These are phyloP conservation scores for Castor canadensis DNA, from an alignment of 2,113 vertebrate species.

Conservation along the genomic window DNA sequence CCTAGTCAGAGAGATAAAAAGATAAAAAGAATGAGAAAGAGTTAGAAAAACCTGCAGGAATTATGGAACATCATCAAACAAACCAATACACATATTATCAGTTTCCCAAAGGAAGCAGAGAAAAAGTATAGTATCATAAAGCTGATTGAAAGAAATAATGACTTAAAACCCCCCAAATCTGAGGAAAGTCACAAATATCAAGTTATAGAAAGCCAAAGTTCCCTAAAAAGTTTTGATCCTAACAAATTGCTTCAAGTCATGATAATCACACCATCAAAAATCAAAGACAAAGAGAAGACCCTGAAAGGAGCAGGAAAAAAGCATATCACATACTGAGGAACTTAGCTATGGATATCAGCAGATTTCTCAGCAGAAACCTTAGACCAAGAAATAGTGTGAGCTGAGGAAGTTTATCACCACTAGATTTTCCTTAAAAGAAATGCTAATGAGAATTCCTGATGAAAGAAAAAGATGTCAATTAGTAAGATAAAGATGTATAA, in stretches of 20 bases:
- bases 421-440: not conserved
- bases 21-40: not conserved
- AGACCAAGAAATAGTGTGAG: no score
- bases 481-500: no score
- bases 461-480: not conserved
- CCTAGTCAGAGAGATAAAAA: not conserved
- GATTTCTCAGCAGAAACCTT: no score
- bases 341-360: no score
- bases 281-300: no score
- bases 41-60: not conserved
- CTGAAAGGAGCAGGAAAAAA: no score
- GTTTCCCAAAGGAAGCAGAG: not conserved
- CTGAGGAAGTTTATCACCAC: not conserved
- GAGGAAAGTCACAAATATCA: not conserved
- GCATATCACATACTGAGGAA: no score
- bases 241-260: not conserved
- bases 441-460: not conserved
- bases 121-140: not conserved
- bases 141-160: no score
- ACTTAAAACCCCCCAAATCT: no score
- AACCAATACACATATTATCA: not conserved
- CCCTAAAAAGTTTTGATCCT: not conserved
- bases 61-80: no score
- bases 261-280: no score
- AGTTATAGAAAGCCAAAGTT: not conserved